Percentiles rank a stretch among this genome's conserved stretches.
These are phyloP conservation scores for cat (Felis catus) DNA, from an alignment of 2,113 vertebrate species.

Conservation along the genomic window DNA sequence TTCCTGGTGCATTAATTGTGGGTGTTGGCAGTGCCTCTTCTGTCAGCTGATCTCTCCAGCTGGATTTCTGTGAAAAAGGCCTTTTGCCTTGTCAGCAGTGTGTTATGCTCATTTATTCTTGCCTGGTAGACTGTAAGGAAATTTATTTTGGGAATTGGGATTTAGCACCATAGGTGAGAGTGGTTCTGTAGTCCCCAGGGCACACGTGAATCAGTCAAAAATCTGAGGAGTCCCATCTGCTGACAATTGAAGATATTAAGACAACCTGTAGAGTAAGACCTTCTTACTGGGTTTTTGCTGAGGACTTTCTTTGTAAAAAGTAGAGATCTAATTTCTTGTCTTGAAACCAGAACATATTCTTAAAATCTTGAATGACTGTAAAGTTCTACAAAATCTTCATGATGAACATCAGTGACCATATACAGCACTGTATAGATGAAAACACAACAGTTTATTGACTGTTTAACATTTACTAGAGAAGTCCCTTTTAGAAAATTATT, in stretches of 20 bases:
- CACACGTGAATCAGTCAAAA: not conserved
- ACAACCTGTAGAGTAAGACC: not conserved
- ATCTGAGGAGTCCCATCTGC: not conserved
- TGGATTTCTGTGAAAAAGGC: slow-evolving; percentile 25
- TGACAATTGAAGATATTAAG: not conserved
- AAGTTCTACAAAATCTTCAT: not conserved
- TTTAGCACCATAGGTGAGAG: not conserved
- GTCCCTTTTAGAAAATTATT: not conserved
- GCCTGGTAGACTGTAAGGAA: not conserved
- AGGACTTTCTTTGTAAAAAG: slow-evolving; percentile 4
- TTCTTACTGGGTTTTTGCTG: slow-evolving; percentile 11
- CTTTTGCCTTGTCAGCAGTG: slow-evolving; percentile 10
- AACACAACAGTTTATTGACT: not conserved
- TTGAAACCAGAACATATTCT: not conserved
- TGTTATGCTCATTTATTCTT: slow-evolving; percentile 30
- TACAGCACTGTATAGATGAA: not conserved
- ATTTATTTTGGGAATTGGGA: not conserved
- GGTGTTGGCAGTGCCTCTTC: slow-evolving; percentile 43
- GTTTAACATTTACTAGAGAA: not conserved
- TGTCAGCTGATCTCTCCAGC: slow-evolving; percentile 39
- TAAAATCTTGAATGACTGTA: slow-evolving; percentile 1
- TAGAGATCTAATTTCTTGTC: not conserved
- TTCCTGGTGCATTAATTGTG: slow-evolving; percentile 32
- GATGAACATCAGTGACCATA: not conserved
- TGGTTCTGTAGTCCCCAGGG: not conserved